phyloP scores from a whole-genome alignment of 2,888 invertebrate genomes.

The Balanococcus diminutus region DNA sequence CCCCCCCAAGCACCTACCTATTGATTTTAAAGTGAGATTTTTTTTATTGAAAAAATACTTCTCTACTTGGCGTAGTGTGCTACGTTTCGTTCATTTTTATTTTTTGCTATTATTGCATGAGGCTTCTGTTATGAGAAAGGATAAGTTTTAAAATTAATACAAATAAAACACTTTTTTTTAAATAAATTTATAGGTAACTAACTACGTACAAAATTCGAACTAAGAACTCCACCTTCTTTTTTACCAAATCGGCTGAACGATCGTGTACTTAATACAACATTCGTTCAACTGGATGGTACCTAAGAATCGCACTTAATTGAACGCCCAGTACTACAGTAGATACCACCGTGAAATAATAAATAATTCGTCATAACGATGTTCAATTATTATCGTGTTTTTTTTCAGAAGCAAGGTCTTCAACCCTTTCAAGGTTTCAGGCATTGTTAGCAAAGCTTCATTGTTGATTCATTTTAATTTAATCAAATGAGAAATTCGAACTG shows the following conservation, averaged over 20 bases:
- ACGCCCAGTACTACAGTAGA: slow-evolving; percentile 21
- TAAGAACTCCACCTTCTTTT: background rate
- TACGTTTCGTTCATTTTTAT: no score
- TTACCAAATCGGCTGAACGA: background rate
- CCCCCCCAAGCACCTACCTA: no score
- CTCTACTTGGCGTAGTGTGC: no score
- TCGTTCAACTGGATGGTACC: background rate
- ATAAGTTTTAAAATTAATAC: no score
- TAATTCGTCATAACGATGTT: slow-evolving; percentile 19
- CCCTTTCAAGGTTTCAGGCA: slow-evolving; percentile 22
- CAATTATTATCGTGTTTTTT: background rate
- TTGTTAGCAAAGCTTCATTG: slow-evolving; percentile 34
- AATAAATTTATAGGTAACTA: background rate
- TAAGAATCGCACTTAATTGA: slow-evolving; percentile 6
- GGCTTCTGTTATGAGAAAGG: no score
- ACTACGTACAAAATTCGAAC: background rate
- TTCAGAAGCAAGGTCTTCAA: slow-evolving; percentile 16
- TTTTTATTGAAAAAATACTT: no score
- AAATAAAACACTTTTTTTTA: no score
- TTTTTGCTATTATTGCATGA: no score
- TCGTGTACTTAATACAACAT: no score
- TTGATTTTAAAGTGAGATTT: no score
- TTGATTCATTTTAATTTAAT: slow-evolving; percentile 8
- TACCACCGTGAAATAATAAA: background rate
- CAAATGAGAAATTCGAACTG: background rate